A percentile compares a stretch with the other conserved stretches of the same genome.
Evolutionary conservation across 2,888 invertebrate species (phyloP).

Genomic region (Hyppa rectilinea): DNA sequence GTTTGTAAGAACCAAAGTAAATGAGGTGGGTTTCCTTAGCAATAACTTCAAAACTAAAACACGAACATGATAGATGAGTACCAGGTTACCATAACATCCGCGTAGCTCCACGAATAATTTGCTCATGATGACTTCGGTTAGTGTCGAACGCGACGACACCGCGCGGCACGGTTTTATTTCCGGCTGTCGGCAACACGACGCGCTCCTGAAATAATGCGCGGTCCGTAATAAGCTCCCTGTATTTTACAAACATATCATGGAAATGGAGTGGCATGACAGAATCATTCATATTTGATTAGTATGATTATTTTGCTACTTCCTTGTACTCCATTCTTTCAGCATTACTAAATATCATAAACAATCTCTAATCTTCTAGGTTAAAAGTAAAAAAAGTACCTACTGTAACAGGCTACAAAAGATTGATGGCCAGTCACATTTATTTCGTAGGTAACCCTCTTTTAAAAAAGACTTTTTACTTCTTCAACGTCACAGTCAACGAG

Average conservation of each 20-base stretch:
- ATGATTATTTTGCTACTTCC: not conserved
- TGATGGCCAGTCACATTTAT: not conserved
- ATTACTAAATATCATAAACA: not conserved
- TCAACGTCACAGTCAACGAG: conserved; percentile 20
- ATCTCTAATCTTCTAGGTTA: not conserved
- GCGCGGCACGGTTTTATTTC: conserved; percentile 61
- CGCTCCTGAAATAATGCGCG: conserved; percentile 49
- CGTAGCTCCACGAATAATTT: conserved; percentile 35
- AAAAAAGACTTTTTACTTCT: conserved; percentile 1
- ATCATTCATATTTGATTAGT: not conserved
- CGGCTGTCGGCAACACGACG: conserved; percentile 59
- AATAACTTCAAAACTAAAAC: conserved; percentile 21
- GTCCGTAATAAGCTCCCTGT: conserved; percentile 45
- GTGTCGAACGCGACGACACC: conserved; percentile 44
- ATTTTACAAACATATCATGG: conserved; percentile 13
- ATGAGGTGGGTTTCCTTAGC: not conserved
- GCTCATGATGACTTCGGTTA: conserved; percentile 43
- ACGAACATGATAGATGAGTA: conserved; percentile 30
- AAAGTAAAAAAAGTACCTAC: not conserved
- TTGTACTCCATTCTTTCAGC: not conserved
- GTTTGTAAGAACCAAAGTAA: not conserved
- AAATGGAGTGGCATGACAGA: not conserved
- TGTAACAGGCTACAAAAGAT: not conserved
- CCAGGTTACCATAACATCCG: conserved; percentile 41
- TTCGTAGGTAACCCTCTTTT: not conserved